phyloP scores from a whole-genome alignment of 2,888 invertebrate species.

The Caenorhabditis sp. region DNA sequence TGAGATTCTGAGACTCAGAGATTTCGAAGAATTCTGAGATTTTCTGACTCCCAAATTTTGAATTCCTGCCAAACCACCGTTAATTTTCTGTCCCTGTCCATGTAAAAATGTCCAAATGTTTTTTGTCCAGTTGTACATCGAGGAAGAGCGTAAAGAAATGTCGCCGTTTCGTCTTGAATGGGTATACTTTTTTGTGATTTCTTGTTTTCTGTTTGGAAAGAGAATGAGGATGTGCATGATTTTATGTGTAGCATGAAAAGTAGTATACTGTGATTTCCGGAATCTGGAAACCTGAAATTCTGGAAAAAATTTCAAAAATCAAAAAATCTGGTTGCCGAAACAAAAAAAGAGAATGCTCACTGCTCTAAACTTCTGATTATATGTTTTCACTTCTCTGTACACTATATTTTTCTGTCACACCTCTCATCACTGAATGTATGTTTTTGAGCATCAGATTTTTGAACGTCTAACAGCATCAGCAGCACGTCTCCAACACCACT shows the following conservation, averaged over 20 bases:
- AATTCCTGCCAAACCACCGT: neutral
- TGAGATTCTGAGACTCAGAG: neutral
- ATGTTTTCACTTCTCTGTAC: too few species aligned
- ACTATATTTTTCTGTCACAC: too few species aligned
- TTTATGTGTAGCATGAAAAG: conserved; percentile 28
- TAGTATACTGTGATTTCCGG: too few species aligned
- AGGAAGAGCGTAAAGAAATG: conserved; percentile 79
- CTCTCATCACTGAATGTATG: neutral
- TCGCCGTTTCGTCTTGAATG: conserved; percentile 82
- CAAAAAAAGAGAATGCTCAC: too few species aligned
- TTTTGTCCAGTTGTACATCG: conserved; percentile 80
- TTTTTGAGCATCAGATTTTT: neutral
- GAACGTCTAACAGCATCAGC: neutral
- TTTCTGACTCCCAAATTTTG: neutral
- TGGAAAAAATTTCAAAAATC: too few species aligned
- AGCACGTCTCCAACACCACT: too few species aligned
- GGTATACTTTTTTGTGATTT: conserved; percentile 69
- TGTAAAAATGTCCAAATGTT: neutral
- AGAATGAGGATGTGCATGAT: conserved; percentile 13
- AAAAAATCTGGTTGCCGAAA: too few species aligned
- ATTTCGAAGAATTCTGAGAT: too few species aligned
- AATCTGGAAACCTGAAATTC: neutral
- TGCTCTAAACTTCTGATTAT: too few species aligned
- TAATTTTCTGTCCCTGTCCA: neutral
- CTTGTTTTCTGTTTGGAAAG: neutral